phyloP scores from a whole-genome alignment of 2,113 vertebrate species.

The Ovibos moschatus region DNA sequence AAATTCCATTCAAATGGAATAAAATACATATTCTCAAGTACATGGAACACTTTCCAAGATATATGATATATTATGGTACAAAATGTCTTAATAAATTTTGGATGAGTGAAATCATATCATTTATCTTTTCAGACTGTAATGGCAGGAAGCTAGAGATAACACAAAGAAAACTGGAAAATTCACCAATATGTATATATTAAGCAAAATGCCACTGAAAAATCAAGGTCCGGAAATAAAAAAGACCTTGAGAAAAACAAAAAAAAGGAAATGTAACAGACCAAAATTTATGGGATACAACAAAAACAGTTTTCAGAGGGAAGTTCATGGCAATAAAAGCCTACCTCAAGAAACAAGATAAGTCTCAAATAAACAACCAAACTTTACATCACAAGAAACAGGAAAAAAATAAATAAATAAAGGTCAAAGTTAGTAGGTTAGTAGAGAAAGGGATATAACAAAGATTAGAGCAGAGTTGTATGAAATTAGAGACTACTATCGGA shows the following conservation, averaged over 20 bases:
- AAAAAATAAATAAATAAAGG: not conserved
- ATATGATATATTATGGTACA: not conserved
- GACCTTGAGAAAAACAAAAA: not conserved
- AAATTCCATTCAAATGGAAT: not conserved
- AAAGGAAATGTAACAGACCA: not conserved
- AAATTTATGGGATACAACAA: not conserved
- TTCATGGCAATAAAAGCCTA: not conserved
- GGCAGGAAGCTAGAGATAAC: not conserved
- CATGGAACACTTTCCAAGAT: not conserved
- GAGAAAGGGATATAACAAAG: not conserved
- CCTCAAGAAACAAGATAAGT: not conserved
- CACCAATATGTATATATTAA: not conserved
- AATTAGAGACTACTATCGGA: no score
- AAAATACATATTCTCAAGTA: not conserved
- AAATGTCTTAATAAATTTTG: not conserved
- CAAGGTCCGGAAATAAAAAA: not conserved
- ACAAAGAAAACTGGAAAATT: not conserved
- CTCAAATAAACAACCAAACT: not conserved
- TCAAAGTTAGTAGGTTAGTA: not conserved
- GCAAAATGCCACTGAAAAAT: not conserved
- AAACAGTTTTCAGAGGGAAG: not conserved
- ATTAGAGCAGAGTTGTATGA: not conserved
- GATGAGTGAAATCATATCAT: not conserved
- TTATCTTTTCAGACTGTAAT: not conserved
- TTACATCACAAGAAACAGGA: not conserved